A percentile compares a stretch with the other conserved stretches of the same genome.
These are phyloP conservation scores for Nephotettix cincticeps DNA, from an alignment of 1,140 invertebrate genomes.

Conservation along the genomic window DNA sequence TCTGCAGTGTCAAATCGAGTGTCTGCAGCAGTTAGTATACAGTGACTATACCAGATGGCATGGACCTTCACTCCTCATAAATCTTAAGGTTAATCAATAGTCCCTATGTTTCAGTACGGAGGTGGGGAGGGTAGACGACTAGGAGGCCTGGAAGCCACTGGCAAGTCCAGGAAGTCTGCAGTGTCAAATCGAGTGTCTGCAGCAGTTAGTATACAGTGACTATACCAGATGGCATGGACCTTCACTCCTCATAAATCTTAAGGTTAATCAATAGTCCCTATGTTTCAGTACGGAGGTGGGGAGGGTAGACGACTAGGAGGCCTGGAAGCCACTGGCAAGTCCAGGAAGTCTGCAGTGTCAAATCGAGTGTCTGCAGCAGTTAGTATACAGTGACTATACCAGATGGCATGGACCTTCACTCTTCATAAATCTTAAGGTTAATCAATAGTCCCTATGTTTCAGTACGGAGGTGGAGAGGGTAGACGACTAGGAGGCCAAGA, in stretches of 20 bases:
- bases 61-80: too few relatives aligned
- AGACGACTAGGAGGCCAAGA: slow-evolving; percentile 56
- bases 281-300: slow-evolving; percentile 55
- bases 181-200: slow-evolving; percentile 62
- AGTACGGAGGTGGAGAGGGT: slow-evolving; percentile 57
- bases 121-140: slow-evolving; percentile 57
- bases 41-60: slow-evolving; percentile 55
- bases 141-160: slow-evolving; percentile 55
- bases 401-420: too few relatives aligned
- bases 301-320: slow-evolving; percentile 54
- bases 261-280: too few relatives aligned
- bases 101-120: slow-evolving; percentile 53
- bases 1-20: slow-evolving; percentile 60
- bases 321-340: slow-evolving; percentile 58
- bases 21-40: slow-evolving; percentile 59
- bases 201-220: slow-evolving; percentile 58
- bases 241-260: too few relatives aligned
- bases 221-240: too few relatives aligned
- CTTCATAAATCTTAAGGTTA: too few relatives aligned
- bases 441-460: slow-evolving; percentile 39
- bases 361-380: slow-evolving; percentile 58
- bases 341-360: slow-evolving; percentile 60
- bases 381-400: slow-evolving; percentile 58
- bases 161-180: too few relatives aligned
- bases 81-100: too few relatives aligned